These are phyloP conservation scores for Pempheris klunzingeri DNA, from an alignment of 2,797 vertebrate species.

Conservation along the genomic window DNA sequence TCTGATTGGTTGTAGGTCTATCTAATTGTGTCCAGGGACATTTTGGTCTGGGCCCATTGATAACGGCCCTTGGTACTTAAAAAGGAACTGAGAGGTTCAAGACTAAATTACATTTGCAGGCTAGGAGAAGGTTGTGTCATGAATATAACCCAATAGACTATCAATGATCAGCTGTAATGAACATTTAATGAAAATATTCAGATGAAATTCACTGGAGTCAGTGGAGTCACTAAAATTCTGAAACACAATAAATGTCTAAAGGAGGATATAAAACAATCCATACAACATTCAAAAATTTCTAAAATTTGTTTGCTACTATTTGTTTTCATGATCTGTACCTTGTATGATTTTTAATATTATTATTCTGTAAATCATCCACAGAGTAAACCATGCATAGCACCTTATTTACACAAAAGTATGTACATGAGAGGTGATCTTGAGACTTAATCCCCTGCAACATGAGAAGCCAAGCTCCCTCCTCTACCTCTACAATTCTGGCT, in stretches of 20 bases:
- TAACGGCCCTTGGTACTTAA: too few relatives aligned
- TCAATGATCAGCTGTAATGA: background rate
- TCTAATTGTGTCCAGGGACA: too few relatives aligned
- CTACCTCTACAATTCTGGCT: slow-evolving; percentile 30
- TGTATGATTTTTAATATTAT: background rate
- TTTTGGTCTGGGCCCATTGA: too few relatives aligned
- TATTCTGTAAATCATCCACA: background rate
- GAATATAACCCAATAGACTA: background rate
- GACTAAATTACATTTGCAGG: too few relatives aligned
- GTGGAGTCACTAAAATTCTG: background rate
- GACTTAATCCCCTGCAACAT: slow-evolving; percentile 49
- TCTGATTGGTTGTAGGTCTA: too few relatives aligned
- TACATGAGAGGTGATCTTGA: slow-evolving; percentile 28
- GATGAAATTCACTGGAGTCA: background rate
- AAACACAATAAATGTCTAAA: background rate
- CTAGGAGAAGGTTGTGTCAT: background rate
- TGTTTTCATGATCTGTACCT: background rate
- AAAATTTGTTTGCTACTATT: background rate
- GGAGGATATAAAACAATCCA: background rate
- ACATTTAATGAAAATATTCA: background rate
- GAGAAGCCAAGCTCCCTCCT: slow-evolving; percentile 27
- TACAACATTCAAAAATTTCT: background rate
- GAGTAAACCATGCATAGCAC: slow-evolving; percentile 4
- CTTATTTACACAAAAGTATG: slow-evolving; percentile 1
- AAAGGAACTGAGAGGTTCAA: background rate